Conservation (phyloP, 2,888 invertebrate genomes). For the Andrena haemorrhoa region DNA sequence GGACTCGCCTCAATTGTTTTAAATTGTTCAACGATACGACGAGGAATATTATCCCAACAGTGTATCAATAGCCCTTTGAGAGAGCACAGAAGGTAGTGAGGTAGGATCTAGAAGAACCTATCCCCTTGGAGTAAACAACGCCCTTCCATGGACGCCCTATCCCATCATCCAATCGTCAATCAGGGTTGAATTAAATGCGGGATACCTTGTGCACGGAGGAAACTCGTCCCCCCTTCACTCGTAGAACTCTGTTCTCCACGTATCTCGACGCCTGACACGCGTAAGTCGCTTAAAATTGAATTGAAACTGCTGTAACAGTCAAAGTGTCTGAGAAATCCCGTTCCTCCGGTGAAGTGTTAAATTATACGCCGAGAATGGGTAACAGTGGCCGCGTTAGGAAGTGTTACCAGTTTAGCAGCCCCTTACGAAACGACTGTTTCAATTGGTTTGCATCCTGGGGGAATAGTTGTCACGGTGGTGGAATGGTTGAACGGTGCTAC, state of each 20-base stretch:
- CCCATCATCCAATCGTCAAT: neutral
- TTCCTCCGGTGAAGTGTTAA: slow-evolving; percentile 56
- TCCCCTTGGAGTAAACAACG: too few relatives aligned
- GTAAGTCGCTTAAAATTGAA: slow-evolving; percentile 36
- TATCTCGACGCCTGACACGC: neutral
- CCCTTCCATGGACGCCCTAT: too few relatives aligned
- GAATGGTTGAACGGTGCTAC: slow-evolving; percentile 70
- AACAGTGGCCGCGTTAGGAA: slow-evolving; percentile 58
- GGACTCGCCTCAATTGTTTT: too few relatives aligned
- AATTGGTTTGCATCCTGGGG: slow-evolving; percentile 77
- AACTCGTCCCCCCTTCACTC: neutral
- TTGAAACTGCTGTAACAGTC: slow-evolving; percentile 13
- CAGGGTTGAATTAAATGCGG: neutral
- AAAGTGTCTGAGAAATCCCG: slow-evolving; percentile 34
- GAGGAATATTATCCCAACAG: too few relatives aligned
- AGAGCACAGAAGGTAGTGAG: too few relatives aligned
- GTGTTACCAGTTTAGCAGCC: slow-evolving; percentile 70
- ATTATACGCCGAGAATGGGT: slow-evolving; percentile 53
- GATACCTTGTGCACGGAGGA: neutral
- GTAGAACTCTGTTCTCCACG: neutral
- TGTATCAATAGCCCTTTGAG: too few relatives aligned
- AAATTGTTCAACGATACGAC: too few relatives aligned
- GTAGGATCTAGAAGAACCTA: too few relatives aligned
- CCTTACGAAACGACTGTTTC: slow-evolving; percentile 75
- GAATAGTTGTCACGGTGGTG: slow-evolving; percentile 72